These are phyloP conservation scores for Diabrotica undecimpunctata DNA, from an alignment of 1,140 invertebrate genomes.

Conservation along the genomic window DNA sequence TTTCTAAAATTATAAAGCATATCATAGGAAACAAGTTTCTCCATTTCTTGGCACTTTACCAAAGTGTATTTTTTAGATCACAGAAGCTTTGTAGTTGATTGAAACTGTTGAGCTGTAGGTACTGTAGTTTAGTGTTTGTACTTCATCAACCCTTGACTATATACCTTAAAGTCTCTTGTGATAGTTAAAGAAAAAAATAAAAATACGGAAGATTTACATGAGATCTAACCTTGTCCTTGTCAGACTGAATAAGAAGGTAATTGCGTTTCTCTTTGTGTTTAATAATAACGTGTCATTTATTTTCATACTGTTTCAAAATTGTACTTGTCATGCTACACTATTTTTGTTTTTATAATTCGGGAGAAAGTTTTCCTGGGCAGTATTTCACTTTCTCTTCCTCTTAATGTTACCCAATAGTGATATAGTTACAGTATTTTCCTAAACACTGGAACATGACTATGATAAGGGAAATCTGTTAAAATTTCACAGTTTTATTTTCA, in stretches of 20 bases:
- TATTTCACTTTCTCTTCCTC: neutral
- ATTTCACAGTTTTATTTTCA: no score
- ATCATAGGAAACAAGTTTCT: neutral
- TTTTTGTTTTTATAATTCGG: neutral
- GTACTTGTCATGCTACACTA: slow-evolving; percentile 6
- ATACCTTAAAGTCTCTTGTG: neutral
- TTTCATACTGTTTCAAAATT: slow-evolving; percentile 4
- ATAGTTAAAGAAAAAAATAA: neutral
- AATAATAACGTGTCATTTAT: slow-evolving; percentile 11
- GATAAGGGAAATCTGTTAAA: no score
- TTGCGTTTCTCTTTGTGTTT: slow-evolving; percentile 13
- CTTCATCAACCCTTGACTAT: no score
- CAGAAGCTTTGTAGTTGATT: neutral
- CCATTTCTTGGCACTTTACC: neutral
- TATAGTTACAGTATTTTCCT: no score
- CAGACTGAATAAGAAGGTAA: neutral
- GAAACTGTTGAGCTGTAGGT: neutral
- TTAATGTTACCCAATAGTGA: neutral
- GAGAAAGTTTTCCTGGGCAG: neutral
- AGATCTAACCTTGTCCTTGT: slow-evolving; percentile 12
- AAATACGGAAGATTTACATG: slow-evolving; percentile 6
- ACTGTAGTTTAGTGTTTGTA: neutral
- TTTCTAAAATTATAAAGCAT: neutral
- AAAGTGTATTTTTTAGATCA: slow-evolving; percentile 1
- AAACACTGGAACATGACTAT: no score